These are phyloP conservation scores for Meleagris gallopavo DNA, from an alignment of 2,113 vertebrate species.

Conservation along the genomic window DNA sequence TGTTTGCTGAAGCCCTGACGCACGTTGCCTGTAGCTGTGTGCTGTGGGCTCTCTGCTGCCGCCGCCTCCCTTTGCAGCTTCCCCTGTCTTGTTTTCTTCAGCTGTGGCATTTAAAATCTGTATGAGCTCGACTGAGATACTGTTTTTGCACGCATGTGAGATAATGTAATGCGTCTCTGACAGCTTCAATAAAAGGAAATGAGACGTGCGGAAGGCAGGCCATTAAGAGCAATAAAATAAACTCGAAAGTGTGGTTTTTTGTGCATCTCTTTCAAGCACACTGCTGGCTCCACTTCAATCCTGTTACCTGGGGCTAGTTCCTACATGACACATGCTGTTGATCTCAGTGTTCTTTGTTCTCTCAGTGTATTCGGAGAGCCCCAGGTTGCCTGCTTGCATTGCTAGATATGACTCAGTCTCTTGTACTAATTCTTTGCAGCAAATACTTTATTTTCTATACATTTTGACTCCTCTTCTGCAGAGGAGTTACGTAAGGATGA, in stretches of 20 bases:
- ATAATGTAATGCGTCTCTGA: constrained; percentile 31
- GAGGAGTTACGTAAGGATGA: constrained; percentile 30
- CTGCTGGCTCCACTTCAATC: background rate
- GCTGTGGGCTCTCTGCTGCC: constrained; percentile 6
- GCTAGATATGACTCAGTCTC: constrained; percentile 35
- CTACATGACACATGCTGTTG: background rate
- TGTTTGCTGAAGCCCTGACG: background rate
- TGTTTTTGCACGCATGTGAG: constrained; percentile 1
- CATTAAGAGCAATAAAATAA: constrained; percentile 52
- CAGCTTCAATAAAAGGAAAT: constrained; percentile 56
- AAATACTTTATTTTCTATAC: constrained; percentile 16
- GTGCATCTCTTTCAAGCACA: constrained; percentile 14
- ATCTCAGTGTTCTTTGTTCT: background rate
- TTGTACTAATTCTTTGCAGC: constrained; percentile 14
- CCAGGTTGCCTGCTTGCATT: background rate
- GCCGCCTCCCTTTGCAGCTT: constrained; percentile 14
- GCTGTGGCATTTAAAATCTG: constrained; percentile 45
- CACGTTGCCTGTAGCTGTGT: background rate
- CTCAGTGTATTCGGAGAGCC: background rate
- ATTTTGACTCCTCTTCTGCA: constrained; percentile 13
- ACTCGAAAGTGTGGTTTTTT: background rate
- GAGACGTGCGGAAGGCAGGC: constrained; percentile 15
- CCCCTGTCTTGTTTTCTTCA: constrained; percentile 36
- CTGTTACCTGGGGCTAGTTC: background rate
- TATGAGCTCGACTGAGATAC: background rate